Evolutionary conservation across 30 jellyfish, hydroid and myxozoan genomes (phyloP), one percentile per base, ranked within the genome.

Genomic region (Pelagia noctiluca): DNA sequence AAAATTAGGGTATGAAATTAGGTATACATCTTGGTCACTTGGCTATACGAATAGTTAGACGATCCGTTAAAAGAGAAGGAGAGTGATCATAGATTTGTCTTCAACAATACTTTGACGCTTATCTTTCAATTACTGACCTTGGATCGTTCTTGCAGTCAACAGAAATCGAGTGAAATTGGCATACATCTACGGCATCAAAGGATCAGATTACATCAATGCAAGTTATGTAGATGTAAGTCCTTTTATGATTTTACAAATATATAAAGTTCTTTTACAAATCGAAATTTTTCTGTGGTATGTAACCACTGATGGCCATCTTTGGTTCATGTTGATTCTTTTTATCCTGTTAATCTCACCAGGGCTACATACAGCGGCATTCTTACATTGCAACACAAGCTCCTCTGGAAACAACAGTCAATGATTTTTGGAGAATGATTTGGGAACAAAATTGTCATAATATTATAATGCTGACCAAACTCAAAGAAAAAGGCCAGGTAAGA

Each of bases 301-400:
- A 2, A 50, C 0, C 23, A 0, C 4, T 24, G 69, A 32, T 30
- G 21, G 76, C 24, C 76, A 36, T 2, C 7, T 2, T 26, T 23
- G 19, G 25, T 18, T 22, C 33, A 24, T 64, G 33, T 2, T 23
- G 8, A 3, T 54, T 4, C 25, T 31, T n/a, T 3, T n/a, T 4
- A 23, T 31, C 16, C 26, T 31, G 22, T 68, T 23, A 35, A 68
- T 68, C 24, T 23, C 71, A 0, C 50, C 36, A 87, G 96, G 96
- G 99, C 25, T 88, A 81, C 72, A 88, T 90, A 46, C 97, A 94
- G 29, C 80, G 94, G 32, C 93, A 84, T 38, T 93, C 96, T 22
- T 94, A 78, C 86, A 94, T 94, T 1, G 99, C 97, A 26, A 86
- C 96, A 0, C 99, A 94, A 65, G 99, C 96, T 0, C 99, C 99